phyloP scores from a whole-genome alignment of 2,888 invertebrate species.

The Lysandra coridon region DNA sequence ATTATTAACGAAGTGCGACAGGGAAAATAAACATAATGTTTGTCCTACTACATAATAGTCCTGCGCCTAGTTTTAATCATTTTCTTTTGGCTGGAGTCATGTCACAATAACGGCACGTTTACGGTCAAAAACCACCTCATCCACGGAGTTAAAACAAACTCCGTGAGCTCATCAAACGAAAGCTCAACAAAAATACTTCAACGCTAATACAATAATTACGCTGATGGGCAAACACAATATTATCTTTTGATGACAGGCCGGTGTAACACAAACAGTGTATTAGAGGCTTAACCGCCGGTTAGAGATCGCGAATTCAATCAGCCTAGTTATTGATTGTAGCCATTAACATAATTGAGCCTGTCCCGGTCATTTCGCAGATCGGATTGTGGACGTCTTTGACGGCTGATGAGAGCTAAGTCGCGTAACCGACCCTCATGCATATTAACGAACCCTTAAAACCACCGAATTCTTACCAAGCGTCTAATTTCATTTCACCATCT shows the following conservation, averaged over 20 bases:
- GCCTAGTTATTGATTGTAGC: slow-evolving; percentile 59
- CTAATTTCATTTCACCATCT: slow-evolving; percentile 51
- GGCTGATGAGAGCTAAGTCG: slow-evolving; percentile 66
- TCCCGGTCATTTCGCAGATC: slow-evolving; percentile 68
- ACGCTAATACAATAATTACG: slow-evolving; percentile 10
- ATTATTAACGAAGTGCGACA: not conserved
- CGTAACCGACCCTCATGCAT: slow-evolving; percentile 65
- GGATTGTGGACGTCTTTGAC: slow-evolving; percentile 69
- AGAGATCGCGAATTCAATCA: slow-evolving; percentile 35
- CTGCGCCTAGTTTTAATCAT: too few relatives aligned
- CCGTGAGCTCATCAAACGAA: not conserved
- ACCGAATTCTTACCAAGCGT: slow-evolving; percentile 53
- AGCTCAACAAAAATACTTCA: not conserved
- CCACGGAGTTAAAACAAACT: too few relatives aligned
- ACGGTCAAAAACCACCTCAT: not conserved
- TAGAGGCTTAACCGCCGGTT: slow-evolving; percentile 18
- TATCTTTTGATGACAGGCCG: slow-evolving; percentile 27
- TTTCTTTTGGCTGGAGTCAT: not conserved
- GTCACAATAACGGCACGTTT: not conserved
- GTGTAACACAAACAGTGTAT: slow-evolving; percentile 23
- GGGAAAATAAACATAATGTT: not conserved
- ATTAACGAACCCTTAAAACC: slow-evolving; percentile 58
- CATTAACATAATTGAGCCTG: slow-evolving; percentile 77
- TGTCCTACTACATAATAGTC: not conserved
- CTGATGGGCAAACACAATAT: slow-evolving; percentile 22